Evolutionary conservation across 2,888 invertebrate species (phyloP), one percentile per base, ranked within the genome.

Genomic region (Polymixis flavicincta): DNA sequence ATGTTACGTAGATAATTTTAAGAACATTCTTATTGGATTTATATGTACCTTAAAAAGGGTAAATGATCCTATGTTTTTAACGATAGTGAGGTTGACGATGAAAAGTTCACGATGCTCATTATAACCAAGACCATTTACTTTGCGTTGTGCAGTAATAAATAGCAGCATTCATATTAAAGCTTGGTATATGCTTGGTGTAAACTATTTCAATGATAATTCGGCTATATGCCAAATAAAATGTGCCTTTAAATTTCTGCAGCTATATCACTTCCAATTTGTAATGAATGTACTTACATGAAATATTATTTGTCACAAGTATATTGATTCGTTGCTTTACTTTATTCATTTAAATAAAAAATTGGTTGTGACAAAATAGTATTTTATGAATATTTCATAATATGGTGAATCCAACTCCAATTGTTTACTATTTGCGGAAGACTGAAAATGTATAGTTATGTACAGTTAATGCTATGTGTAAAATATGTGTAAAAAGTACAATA

Each of bases 41-140:
- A 78, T 78, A 59, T 32, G 45, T 75, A 81, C 80, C 80, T 75
- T 83, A 79, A 55, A 69, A 69, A 80, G 54, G 74, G 76, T 83
- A 72, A 72, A 74, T 71, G 17, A 78, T 83, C 78, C 76, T 79
- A 19, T 64, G 68, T 85, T 86, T 87, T 87, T 82, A 80, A 83
- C 79, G 74, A 87, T 90, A 89, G 88, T 84, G 87, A 89, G 81
- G 85, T 87, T 83, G 89, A 85, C 79, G 77, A 87, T 89, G 86
- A 90, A 88, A 90, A 89, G 91, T 91, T 94, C 95, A 94, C 94
- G 93, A 94, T 95, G 93, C 95, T 96, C 95, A 95, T 96, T 95
- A 94, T 95, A 94, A 92, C 87, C 84, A 85, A 88, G 87, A 85
- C 80, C 79, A 83, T 77, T 88, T 88, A 85, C 86, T 92, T 92